These are phyloP conservation scores for Cichlasoma orientale DNA, from an alignment of 2,797 vertebrate species.

Conservation along the genomic window DNA sequence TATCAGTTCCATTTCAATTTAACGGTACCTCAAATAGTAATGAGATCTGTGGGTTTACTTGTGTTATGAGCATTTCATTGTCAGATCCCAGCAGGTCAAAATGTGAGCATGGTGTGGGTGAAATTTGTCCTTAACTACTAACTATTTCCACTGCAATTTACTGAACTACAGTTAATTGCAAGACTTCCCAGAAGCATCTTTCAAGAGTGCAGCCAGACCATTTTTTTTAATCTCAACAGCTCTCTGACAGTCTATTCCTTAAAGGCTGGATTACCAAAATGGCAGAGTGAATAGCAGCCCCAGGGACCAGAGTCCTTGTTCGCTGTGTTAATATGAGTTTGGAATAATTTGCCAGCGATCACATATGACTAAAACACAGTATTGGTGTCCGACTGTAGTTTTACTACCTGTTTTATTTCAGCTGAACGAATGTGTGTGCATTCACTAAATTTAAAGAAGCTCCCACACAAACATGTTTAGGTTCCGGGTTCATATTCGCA, in stretches of 20 bases:
- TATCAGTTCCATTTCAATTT: too few species aligned
- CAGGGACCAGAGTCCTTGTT: background rate
- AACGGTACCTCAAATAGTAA: too few species aligned
- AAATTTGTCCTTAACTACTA: too few species aligned
- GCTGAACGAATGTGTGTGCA: background rate
- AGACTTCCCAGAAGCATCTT: too few species aligned
- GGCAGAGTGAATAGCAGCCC: background rate
- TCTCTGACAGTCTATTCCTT: background rate
- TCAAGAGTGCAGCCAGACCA: too few species aligned
- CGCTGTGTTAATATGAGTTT: background rate
- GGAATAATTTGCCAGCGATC: background rate
- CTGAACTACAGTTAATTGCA: too few species aligned
- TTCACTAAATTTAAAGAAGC: background rate
- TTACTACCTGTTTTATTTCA: background rate
- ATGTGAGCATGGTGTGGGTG: too few species aligned
- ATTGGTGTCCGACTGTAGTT: background rate
- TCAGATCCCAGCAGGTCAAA: too few species aligned
- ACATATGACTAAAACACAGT: background rate
- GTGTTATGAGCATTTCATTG: too few species aligned
- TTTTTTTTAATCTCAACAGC: too few species aligned
- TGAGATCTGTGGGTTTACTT: too few species aligned
- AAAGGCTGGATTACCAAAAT: background rate
- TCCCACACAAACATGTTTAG: background rate
- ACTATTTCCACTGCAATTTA: too few species aligned
- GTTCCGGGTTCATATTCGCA: background rate